Evolutionary conservation across 1,140 invertebrate genomes (phyloP).

Genomic region (Neodiprion pinetum): DNA sequence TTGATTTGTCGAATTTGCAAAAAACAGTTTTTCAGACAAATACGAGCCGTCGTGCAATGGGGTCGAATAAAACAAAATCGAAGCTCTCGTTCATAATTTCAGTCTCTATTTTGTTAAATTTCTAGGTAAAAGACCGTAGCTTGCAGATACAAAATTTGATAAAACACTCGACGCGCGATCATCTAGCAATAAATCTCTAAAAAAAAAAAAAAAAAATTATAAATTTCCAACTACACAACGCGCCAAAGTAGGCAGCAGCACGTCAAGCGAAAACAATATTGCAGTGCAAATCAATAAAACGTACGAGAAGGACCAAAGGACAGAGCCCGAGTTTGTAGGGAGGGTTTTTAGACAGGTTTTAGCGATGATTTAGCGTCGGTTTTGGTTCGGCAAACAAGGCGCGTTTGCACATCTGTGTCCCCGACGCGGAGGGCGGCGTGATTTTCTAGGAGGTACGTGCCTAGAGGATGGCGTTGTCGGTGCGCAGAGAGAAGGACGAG

Average conservation of each 20-base stretch:
- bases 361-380: constrained; percentile 3
- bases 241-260: not conserved
- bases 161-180: too few species aligned
- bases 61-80: too few species aligned
- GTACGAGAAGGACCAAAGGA: not conserved
- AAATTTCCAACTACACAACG: too few species aligned
- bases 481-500: not conserved
- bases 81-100: too few species aligned
- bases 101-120: too few species aligned
- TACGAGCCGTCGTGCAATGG: too few species aligned
- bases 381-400: constrained; percentile 1
- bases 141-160: too few species aligned
- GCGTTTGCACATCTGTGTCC: constrained; percentile 6
- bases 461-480: not conserved
- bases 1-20: too few species aligned
- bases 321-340: not conserved
- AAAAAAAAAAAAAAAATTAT: too few species aligned
- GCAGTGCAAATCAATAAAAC: not conserved
- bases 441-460: not conserved
- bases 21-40: too few species aligned
- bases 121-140: too few species aligned
- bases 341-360: constrained; percentile 1
- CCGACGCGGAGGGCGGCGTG: not conserved
- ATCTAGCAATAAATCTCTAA: too few species aligned
- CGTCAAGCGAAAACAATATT: not conserved